A percentile compares a stretch with the other conserved stretches of the same genome.
Conservation (phyloP, 37 sponge, comb jelly and placozoan species). For the Geodia barretti region DNA sequence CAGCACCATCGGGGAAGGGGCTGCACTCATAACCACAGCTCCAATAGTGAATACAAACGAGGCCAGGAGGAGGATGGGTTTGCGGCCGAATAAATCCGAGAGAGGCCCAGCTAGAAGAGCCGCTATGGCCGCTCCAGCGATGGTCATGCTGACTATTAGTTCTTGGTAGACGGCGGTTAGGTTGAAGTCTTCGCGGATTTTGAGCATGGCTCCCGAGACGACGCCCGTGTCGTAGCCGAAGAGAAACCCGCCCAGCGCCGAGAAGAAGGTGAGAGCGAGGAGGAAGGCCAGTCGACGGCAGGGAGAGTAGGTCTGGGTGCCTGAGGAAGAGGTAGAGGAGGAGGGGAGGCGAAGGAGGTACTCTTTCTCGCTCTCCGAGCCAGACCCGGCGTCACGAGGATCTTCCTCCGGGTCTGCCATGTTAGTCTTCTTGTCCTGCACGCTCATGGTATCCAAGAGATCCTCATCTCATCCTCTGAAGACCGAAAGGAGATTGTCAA, state of each 20-base stretch:
- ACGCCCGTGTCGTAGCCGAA: conserved; percentile 97
- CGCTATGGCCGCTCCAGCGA: conserved; percentile 81
- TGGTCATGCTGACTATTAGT: conserved; percentile 77
- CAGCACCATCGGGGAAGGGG: conserved; percentile 54
- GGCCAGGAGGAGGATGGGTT: conserved; percentile 63
- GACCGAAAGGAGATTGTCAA: too few relatives aligned
- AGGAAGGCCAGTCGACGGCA: not conserved
- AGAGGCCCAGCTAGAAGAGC: conserved; percentile 62
- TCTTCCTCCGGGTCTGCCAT: not conserved
- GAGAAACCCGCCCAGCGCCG: conserved; percentile 81
- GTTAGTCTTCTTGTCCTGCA: not conserved
- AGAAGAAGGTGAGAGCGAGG: conserved; percentile 18
- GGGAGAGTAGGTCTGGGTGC: not conserved
- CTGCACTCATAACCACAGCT: conserved; percentile 65
- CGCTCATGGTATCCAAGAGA: not conserved
- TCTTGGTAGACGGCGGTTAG: conserved; percentile 63
- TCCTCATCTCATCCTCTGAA: too few relatives aligned
- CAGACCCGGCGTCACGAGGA: not conserved
- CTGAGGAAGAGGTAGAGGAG: not conserved
- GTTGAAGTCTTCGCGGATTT: conserved; percentile 40
- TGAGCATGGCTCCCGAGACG: conserved; percentile 88
- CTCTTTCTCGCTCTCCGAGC: not conserved
- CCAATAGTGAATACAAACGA: conserved; percentile 87
- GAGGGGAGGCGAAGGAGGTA: not conserved
- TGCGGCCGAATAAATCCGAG: conserved; percentile 73